A percentile compares a stretch with the other conserved stretches of the same genome.
Conservation (phyloP, 2,113 vertebrate genomes). For the Collichthys lucidus region DNA sequence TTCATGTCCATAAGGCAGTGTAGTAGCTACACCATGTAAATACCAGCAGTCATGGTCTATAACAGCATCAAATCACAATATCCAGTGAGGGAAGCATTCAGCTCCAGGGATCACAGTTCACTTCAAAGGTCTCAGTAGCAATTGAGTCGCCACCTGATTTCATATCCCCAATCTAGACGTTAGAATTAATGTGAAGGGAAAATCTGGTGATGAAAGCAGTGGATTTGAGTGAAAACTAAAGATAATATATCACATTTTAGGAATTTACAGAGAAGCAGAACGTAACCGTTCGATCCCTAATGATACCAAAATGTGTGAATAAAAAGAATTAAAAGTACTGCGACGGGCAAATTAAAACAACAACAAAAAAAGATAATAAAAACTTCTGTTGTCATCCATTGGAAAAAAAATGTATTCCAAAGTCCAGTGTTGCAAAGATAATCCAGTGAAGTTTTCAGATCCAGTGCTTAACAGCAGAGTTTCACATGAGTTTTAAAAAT, state of each 20-base stretch:
- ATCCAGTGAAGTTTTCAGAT: slow-evolving; percentile 62
- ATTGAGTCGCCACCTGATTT: neutral
- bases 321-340: neutral
- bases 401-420: neutral
- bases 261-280: neutral
- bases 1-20: slow-evolving; percentile 72
- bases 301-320: neutral
- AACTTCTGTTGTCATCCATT: neutral
- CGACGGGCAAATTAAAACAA: slow-evolving; percentile 29
- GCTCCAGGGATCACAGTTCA: neutral
- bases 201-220: neutral
- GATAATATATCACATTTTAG: neutral
- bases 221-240: neutral
- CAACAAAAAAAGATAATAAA: slow-evolving; percentile 17
- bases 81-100: neutral
- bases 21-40: slow-evolving; percentile 34
- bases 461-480: slow-evolving; percentile 40
- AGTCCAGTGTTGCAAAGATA: slow-evolving; percentile 60
- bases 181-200: neutral
- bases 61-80: neutral
- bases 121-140: neutral
- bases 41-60: neutral
- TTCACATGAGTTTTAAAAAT: slow-evolving; percentile 24
- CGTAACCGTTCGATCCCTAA: neutral
- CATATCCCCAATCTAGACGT: neutral